Evolutionary conservation across 2,888 invertebrate genomes (phyloP), one percentile per base, ranked within the genome.

Genomic region (Mystacides longicornis): DNA sequence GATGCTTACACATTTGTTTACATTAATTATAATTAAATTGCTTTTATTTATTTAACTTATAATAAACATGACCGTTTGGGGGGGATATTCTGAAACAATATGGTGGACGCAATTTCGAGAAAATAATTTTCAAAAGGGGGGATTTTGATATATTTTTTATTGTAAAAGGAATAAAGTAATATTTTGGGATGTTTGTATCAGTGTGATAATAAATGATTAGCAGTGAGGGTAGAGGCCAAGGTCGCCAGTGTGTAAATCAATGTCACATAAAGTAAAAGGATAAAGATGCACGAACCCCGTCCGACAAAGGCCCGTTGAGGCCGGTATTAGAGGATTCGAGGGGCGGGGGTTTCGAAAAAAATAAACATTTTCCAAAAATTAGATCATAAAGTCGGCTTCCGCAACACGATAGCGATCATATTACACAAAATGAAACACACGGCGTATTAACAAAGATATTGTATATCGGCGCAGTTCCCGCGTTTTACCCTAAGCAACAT

Each of bases 401-500:
- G 54, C 50, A 50, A 23, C 51, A 48, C 52, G 57, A 57, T 48
- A 23, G 18, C 22, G 19, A 14, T 23, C 21, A 51, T 27, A 18
- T 22, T 37, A 57, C 27, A 19, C 33, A 52, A 31, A 48, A 21
- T 9, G n/a, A 19, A n/a, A 19, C 20, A 20, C 19, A 42, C 49
- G 33, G 49, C 49, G 33, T 48, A 57, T 27, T 46, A 57, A 18
- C 57, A 52, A 54, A 51, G 57, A 49, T 57, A 57, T 57, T 49
- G 33, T 42, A 43, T 23, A 52, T 53, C 73, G 73, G 76, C 76
- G 77, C 73, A 75, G 74, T 77, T 77, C 77, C 77, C 77, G 75
- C 77, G 76, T 77, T 77, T 77, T 74, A 76, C 76, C 75, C 75
- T 74, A 75, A 76, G 76, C 76, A 70, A 74, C 72, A 73, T 56